phyloP scores from a whole-genome alignment of 2,888 invertebrate species.

The Germaria angustata region DNA sequence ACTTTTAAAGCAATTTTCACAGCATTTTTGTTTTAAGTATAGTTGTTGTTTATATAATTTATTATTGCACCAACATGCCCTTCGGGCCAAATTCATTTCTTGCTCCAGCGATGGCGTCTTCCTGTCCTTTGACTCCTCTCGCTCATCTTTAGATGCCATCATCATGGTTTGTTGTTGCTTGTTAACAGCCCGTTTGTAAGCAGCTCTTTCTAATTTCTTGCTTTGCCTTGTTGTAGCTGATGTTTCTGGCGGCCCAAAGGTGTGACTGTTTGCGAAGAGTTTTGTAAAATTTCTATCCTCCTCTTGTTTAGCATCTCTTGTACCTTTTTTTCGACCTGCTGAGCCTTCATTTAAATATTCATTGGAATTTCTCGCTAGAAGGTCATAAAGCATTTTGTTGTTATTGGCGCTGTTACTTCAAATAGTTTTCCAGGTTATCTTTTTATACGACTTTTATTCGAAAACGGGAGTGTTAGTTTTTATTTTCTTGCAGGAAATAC shows the following conservation, averaged over 20 bases:
- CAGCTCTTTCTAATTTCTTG: slow-evolving; percentile 49
- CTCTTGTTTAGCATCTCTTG: background rate
- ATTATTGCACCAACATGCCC: slow-evolving; percentile 83
- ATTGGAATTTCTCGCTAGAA: slow-evolving; percentile 35
- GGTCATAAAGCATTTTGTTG: slow-evolving; percentile 42
- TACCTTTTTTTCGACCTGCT: slow-evolving; percentile 24
- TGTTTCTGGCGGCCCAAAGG: slow-evolving; percentile 8
- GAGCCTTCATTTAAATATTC: slow-evolving; percentile 52
- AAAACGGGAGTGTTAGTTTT: slow-evolving; percentile 15
- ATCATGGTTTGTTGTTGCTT: slow-evolving; percentile 42
- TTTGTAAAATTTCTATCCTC: slow-evolving; percentile 25
- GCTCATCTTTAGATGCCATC: slow-evolving; percentile 50
- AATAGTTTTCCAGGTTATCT: slow-evolving; percentile 1
- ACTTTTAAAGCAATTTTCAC: slow-evolving; percentile 65
- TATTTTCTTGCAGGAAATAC: background rate
- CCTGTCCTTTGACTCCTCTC: slow-evolving; percentile 71
- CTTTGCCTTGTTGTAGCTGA: slow-evolving; percentile 43
- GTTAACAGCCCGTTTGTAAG: slow-evolving; percentile 49
- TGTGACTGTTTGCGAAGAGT: slow-evolving; percentile 7
- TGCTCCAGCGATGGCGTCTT: slow-evolving; percentile 82
- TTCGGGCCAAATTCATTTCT: slow-evolving; percentile 85
- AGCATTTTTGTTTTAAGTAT: slow-evolving; percentile 53
- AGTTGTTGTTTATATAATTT: slow-evolving; percentile 50
- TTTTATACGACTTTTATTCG: background rate
- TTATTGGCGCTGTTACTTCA: background rate